Conservation (phyloP, 37 sponge, comb jelly and placozoan species). For the Ephydatia muelleri region DNA sequence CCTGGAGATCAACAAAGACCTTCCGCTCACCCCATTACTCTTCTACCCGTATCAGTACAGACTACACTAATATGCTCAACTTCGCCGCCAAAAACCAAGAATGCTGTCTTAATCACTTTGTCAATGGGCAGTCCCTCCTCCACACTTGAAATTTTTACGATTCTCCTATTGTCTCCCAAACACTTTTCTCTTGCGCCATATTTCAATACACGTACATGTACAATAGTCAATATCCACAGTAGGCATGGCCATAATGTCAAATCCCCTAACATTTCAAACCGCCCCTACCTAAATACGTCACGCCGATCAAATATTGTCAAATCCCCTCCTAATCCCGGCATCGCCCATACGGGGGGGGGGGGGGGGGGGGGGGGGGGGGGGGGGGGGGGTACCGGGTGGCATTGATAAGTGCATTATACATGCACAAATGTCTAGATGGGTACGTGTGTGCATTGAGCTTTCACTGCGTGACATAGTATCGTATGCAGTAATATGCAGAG, state of each 20-base stretch:
- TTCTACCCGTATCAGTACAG: not conserved
- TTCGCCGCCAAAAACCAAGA: not conserved
- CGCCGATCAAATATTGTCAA: constrained; percentile 1
- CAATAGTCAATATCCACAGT: not conserved
- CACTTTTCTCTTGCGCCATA: not conserved
- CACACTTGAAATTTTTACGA: not conserved
- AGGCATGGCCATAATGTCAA: not conserved
- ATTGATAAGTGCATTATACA: not conserved
- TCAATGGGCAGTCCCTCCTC: not conserved
- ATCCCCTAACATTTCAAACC: not conserved
- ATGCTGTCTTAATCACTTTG: not conserved
- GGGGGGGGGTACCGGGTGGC: not conserved
- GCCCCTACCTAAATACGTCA: not conserved
- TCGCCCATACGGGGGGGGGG: not conserved
- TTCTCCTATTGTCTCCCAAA: constrained; percentile 1
- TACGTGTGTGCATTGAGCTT: too few species aligned
- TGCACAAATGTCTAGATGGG: too few species aligned
- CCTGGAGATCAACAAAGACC: not conserved
- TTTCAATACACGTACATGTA: not conserved
- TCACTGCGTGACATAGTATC: too few species aligned
- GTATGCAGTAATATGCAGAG: too few species aligned
- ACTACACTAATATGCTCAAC: not conserved
- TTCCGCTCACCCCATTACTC: not conserved
- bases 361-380: not conserved
- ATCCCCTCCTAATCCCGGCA: not conserved